Base-by-base conservation (phyloP, 2,888 invertebrate genomes). In the Aphidius colemani region DNA sequence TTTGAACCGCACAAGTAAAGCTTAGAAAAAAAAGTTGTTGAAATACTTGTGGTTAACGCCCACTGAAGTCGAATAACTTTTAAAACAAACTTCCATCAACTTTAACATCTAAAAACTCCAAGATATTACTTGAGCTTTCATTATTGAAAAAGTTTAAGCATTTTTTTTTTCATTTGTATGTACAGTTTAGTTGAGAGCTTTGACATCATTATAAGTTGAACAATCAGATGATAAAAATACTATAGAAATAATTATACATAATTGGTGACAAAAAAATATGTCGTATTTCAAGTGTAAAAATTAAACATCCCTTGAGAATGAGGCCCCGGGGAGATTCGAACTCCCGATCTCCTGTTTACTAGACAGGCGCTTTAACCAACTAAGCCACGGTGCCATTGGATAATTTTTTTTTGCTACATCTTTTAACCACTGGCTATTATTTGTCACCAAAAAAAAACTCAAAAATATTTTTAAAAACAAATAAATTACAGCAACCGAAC, bases 301-400 rank as follows among this genome's bases (percentile, higher is more conserved):
- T 49, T 49, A 59, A 41, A 13, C 43, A 50, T 43, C 46, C 57
- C 30, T 46, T 45, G 13, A 13, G 56, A 45, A 44, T 39, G 39
- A 86, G 87, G 86, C 87, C 83, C 86, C 86, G 86, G 85, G 83
- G 86, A 84, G 86, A 87, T 86, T 87, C 86, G 87, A 87, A 87
- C 87, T 84, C 87, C 83, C 85, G 87, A 87, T 87, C 87, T 87
- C 87, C 87, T 87, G 88, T 87, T 88, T 87, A 88, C 88, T 87
- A 87, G 87, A 87, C 87, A 87, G 87, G 87, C 87, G 87, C 87
- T 87, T 87, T 87, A 87, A 90, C 90, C 90, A 90, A 90, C 90
- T 90, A 90, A 90, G 90, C 89, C 89, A 88, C 86, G 85, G 85
- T 86, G 87, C 89, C 89, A 46, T 46, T 13, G 11, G 11, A 11